These are phyloP conservation scores for Amphipyra tragopoginis DNA, from an alignment of 2,888 invertebrate genomes.

Conservation along the genomic window DNA sequence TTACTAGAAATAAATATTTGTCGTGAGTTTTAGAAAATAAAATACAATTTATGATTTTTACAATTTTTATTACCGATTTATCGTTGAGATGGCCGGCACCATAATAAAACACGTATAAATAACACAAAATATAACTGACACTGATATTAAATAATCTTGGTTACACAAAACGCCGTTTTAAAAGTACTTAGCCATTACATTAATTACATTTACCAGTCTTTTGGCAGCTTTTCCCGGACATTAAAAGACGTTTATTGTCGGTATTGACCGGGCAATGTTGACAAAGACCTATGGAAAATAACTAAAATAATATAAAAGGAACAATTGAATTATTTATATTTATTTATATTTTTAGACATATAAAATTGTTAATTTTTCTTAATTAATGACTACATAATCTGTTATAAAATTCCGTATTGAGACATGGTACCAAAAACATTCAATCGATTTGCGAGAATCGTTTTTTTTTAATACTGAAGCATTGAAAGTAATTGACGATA, in stretches of 20 bases:
- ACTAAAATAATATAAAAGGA: slow-evolving; percentile 35
- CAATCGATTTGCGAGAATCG: not conserved
- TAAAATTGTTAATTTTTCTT: slow-evolving; percentile 35
- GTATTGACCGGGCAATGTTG: slow-evolving; percentile 6
- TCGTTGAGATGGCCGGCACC: slow-evolving; percentile 70
- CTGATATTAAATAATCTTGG: slow-evolving; percentile 36
- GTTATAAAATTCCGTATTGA: slow-evolving; percentile 2
- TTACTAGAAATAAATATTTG: slow-evolving; percentile 2
- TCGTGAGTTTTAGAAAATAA: slow-evolving; percentile 49
- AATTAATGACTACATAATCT: slow-evolving; percentile 42
- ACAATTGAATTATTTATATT: slow-evolving; percentile 15
- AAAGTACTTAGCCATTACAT: slow-evolving; percentile 33
- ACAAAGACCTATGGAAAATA: not conserved
- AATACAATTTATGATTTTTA: slow-evolving; percentile 50
- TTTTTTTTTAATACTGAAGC: slow-evolving; percentile 45
- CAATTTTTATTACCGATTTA: slow-evolving; percentile 68
- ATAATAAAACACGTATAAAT: slow-evolving; percentile 58
- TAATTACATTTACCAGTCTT: not conserved
- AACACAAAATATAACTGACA: slow-evolving; percentile 54
- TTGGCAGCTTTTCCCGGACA: slow-evolving; percentile 4
- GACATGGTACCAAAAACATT: slow-evolving; percentile 24
- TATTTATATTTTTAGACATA: slow-evolving; percentile 27
- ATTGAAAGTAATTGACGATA: slow-evolving; percentile 17
- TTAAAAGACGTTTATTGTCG: not conserved
- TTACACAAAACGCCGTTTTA: slow-evolving; percentile 30